Evolutionary conservation across 2,113 vertebrate genomes (phyloP).

Genomic region (Peromyscus maniculatus): DNA sequence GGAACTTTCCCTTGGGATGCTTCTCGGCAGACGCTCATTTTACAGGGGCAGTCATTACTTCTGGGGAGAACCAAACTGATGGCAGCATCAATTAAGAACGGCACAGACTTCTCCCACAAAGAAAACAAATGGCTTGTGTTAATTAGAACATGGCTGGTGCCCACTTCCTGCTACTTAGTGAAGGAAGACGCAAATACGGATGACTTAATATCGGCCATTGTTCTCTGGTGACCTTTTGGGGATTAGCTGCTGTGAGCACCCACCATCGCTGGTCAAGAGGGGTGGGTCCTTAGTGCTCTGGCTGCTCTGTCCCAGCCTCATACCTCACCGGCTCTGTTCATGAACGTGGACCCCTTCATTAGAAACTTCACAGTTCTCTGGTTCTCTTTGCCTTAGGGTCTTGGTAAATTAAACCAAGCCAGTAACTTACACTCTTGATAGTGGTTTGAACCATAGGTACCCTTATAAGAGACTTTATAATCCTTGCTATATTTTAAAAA

Average conservation of each 20-base stretch:
- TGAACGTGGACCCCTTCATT: not conserved
- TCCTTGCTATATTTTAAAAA: not conserved
- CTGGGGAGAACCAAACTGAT: slow-evolving; percentile 59
- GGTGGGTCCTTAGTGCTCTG: not conserved
- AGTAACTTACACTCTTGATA: not conserved
- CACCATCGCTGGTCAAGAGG: not conserved
- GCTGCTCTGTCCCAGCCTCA: not conserved
- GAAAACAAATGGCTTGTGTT: slow-evolving; percentile 1
- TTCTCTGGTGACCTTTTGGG: not conserved
- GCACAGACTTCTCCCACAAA: not conserved
- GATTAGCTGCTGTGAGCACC: not conserved
- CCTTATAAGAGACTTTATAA: not conserved
- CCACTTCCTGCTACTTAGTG: slow-evolving; percentile 6
- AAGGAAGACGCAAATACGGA: not conserved
- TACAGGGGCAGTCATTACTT: slow-evolving; percentile 17
- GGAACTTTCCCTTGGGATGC: slow-evolving; percentile 81
- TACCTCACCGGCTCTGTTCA: not conserved
- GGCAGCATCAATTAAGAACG: slow-evolving; percentile 47
- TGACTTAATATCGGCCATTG: not conserved
- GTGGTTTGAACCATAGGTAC: not conserved
- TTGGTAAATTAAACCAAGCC: not conserved
- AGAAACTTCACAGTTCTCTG: not conserved
- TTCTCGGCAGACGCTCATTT: slow-evolving; percentile 63
- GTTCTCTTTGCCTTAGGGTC: not conserved
- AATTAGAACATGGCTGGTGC: not conserved